Percentiles rank a stretch among this genome's conserved stretches.
These are phyloP conservation scores for Willisornis vidua DNA, from an alignment of 2,113 vertebrate genomes.

Conservation along the genomic window DNA sequence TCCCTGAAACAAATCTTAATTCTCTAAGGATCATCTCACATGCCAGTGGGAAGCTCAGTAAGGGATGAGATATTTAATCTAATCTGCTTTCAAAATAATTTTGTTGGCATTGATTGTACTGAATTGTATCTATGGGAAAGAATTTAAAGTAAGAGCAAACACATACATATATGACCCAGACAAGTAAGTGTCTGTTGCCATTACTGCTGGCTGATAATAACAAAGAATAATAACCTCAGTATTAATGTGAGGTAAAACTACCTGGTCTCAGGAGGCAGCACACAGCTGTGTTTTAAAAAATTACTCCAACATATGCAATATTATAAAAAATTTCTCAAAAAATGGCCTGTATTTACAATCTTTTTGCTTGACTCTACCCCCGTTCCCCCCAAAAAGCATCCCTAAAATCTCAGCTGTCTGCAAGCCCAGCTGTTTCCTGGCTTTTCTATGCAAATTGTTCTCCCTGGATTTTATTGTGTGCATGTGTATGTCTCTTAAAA, in stretches of 20 bases:
- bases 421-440: conserved; percentile 40
- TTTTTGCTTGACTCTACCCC: background rate
- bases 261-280: background rate
- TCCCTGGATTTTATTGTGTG: conserved; percentile 53
- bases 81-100: conserved; percentile 61
- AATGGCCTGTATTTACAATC: background rate
- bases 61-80: conserved; percentile 47
- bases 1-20: background rate
- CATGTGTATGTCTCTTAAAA: conserved; percentile 30
- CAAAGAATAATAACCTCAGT: background rate
- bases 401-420: background rate
- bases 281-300: background rate
- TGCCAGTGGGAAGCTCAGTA: conserved; percentile 28
- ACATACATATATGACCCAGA: background rate
- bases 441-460: conserved; percentile 62
- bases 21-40: conserved; percentile 8
- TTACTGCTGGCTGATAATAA: background rate
- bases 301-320: background rate
- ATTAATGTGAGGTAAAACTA: background rate
- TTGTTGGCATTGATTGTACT: conserved; percentile 45
- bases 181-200: background rate
- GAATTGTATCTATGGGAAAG: conserved; percentile 44
- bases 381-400: background rate
- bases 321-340: background rate
- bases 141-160: conserved; percentile 35